Evolutionary conservation across 1,140 invertebrate genomes (phyloP).

Genomic region (Leptoteleia sp.): DNA sequence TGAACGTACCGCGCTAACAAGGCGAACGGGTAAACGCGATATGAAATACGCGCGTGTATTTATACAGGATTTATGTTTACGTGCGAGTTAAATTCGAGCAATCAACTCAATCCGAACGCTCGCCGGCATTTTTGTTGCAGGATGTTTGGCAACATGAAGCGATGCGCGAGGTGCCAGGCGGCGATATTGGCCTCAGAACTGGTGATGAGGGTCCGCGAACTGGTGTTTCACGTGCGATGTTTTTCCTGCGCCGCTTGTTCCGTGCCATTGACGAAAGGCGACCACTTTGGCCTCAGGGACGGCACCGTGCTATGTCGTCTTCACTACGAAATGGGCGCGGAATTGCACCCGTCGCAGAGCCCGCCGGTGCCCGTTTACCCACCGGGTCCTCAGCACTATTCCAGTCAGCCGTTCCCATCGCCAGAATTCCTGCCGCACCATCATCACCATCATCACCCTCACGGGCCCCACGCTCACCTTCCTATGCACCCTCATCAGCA

Average conservation of each 20-base stretch:
- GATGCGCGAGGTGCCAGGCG: constrained; percentile 93
- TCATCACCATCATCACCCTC: constrained; percentile 77
- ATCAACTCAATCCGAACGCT: constrained; percentile 4
- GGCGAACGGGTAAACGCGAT: constrained; percentile 23
- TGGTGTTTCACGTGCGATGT: constrained; percentile 97
- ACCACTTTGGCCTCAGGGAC: constrained; percentile 95
- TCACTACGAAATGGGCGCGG: constrained; percentile 90
- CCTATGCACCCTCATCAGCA: constrained; percentile 81
- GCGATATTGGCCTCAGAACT: constrained; percentile 95
- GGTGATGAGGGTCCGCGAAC: constrained; percentile 95
- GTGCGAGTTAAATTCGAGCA: constrained; percentile 9
- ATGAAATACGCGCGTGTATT: constrained; percentile 39
- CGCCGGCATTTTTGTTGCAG: constrained; percentile 81
- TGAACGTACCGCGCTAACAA: constrained; percentile 40
- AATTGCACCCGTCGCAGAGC: constrained; percentile 84
- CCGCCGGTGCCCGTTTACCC: constrained; percentile 81
- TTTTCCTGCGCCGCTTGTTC: constrained; percentile 97
- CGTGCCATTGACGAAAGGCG: constrained; percentile 91
- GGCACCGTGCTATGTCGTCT: constrained; percentile 90
- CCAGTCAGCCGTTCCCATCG: constrained; percentile 80
- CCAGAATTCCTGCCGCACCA: constrained; percentile 82
- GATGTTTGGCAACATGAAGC: constrained; percentile 88
- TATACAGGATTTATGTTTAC: constrained; percentile 33
- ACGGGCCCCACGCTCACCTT: constrained; percentile 75
- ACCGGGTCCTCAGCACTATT: constrained; percentile 82